Evolutionary conservation across 2,888 invertebrate species (phyloP).

Genomic region (Nasonovia ribisnigri): DNA sequence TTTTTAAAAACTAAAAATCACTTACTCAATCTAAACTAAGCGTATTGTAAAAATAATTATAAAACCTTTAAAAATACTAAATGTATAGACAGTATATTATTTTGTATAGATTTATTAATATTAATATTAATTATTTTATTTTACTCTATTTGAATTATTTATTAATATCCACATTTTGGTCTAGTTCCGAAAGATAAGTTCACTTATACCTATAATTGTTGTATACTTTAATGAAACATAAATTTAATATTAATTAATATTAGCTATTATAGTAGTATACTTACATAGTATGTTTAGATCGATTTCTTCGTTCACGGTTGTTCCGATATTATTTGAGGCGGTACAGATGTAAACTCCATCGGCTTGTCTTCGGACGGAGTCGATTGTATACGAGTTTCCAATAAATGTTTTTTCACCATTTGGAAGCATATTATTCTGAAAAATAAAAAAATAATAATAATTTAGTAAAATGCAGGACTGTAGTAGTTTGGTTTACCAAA

Average conservation of each 20-base stretch:
- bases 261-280: slow-evolving; percentile 42
- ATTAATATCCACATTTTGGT: background rate
- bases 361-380: slow-evolving; percentile 71
- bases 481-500: background rate
- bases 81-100: background rate
- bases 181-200: background rate
- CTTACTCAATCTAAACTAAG: background rate
- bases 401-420: slow-evolving; percentile 76
- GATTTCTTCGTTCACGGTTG: slow-evolving; percentile 71
- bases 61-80: background rate
- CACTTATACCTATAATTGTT: background rate
- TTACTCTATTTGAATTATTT: background rate
- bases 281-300: slow-evolving; percentile 72
- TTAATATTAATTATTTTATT: background rate
- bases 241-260: background rate
- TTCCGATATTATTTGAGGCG: slow-evolving; percentile 72
- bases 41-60: background rate
- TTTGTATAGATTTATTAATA: background rate
- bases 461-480: background rate
- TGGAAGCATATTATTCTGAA: slow-evolving; percentile 73
- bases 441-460: slow-evolving; percentile 55
- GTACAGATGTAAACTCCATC: slow-evolving; percentile 72
- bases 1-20: background rate
- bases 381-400: slow-evolving; percentile 75
- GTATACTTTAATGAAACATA: background rate